phyloP scores from a whole-genome alignment of 2,797 vertebrate genomes.

The Mormyrops boulengeri region DNA sequence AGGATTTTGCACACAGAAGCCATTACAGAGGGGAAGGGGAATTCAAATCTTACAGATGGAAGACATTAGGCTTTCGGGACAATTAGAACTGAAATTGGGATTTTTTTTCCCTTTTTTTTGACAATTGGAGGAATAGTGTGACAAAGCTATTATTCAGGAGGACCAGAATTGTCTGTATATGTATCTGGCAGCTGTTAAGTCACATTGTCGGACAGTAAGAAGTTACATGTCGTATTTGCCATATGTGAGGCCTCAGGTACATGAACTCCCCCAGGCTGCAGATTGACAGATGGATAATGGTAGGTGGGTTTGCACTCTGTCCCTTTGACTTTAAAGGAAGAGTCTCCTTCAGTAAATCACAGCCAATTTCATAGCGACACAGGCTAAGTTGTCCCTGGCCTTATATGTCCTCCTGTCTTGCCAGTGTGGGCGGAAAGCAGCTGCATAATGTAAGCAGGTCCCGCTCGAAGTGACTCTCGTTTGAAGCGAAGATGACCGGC shows the following conservation, averaged over 20 bases:
- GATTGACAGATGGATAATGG: background rate
- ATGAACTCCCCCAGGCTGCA: background rate
- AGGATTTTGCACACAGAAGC: background rate
- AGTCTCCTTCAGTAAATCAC: background rate
- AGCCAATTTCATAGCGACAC: background rate
- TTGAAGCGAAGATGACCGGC: background rate
- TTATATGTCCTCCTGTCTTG: slow-evolving; percentile 7
- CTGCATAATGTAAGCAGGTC: background rate
- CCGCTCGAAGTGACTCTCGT: background rate
- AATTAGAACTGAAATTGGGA: slow-evolving; percentile 4
- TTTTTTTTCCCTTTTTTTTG: background rate
- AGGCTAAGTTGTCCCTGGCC: background rate
- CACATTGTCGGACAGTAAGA: background rate
- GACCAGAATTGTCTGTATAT: background rate
- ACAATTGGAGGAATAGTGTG: background rate
- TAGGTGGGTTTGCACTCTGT: background rate
- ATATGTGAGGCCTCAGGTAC: background rate
- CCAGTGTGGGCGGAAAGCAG: background rate
- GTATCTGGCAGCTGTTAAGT: background rate
- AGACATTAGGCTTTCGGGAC: background rate
- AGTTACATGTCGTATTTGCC: background rate
- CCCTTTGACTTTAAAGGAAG: slow-evolving; percentile 5
- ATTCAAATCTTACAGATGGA: slow-evolving; percentile 15
- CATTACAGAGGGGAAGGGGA: slow-evolving; percentile 12
- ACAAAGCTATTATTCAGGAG: background rate